These are phyloP conservation scores for Cephalopachus bancanus DNA, from an alignment of 2,797 vertebrate genomes.

Conservation along the genomic window DNA sequence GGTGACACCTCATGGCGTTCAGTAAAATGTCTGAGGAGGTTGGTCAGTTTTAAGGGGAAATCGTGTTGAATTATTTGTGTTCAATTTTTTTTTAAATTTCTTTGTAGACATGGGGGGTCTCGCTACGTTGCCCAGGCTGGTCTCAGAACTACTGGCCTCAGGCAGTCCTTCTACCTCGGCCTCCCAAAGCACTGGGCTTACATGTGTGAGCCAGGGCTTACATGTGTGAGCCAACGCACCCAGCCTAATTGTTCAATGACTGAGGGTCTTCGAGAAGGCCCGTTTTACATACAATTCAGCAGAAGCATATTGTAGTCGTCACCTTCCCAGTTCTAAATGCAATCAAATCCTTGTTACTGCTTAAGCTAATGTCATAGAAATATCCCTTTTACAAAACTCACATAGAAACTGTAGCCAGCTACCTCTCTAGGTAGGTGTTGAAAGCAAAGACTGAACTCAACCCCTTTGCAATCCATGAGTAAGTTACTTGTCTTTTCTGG, in stretches of 20 bases:
- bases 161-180: no score
- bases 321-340: neutral
- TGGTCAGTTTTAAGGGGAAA: neutral
- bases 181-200: no score
- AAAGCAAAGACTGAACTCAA: neutral
- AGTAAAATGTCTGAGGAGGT: neutral
- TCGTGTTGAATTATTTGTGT: neutral
- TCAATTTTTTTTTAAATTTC: no score
- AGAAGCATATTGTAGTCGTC: neutral
- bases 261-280: neutral
- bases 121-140: no score
- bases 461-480: neutral
- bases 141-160: no score
- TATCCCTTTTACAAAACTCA: neutral
- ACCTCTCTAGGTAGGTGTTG: neutral
- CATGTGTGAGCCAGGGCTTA: no score
- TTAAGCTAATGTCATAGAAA: neutral
- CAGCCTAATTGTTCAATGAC: no score
- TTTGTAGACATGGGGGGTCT: no score
- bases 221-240: no score
- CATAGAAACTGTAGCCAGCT: neutral
- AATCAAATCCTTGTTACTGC: neutral
- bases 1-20: neutral
- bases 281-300: rapidly evolving
- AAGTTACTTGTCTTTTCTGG: neutral